phyloP scores from a whole-genome alignment of 2,113 vertebrate species.

The Sinocyclocheilus anshuiensis region DNA sequence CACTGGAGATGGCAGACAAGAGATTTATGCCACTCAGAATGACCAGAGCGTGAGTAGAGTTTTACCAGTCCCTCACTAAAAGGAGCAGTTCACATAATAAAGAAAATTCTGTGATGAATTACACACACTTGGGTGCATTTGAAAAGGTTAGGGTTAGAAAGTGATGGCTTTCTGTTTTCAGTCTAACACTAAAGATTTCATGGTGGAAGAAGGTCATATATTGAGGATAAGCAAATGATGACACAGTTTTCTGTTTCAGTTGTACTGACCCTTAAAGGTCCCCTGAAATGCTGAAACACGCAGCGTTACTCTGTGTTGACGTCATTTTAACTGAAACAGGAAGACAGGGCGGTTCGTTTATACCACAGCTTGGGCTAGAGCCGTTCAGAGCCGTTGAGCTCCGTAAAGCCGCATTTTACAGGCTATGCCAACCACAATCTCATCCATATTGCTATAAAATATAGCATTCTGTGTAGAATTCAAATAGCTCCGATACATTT shows the following conservation, averaged over 20 bases:
- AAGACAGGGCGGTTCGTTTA: too few relatives aligned
- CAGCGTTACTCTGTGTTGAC: too few relatives aligned
- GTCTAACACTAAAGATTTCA: neutral
- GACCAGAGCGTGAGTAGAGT: conserved; percentile 82
- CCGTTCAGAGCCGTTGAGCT: too few relatives aligned
- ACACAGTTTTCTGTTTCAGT: neutral
- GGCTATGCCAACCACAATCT: too few relatives aligned
- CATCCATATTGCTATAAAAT: too few relatives aligned
- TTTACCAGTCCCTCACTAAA: neutral
- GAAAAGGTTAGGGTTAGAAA: neutral
- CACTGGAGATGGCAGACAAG: conserved; percentile 70
- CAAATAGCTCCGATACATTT: too few relatives aligned
- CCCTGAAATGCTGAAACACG: too few relatives aligned
- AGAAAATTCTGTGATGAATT: neutral
- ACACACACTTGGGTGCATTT: neutral
- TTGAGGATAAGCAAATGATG: neutral
- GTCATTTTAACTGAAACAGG: too few relatives aligned
- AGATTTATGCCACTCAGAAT: conserved; percentile 82
- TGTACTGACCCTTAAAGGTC: neutral
- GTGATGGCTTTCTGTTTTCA: neutral
- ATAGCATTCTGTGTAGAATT: too few relatives aligned
- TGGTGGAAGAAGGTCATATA: neutral
- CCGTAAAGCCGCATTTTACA: too few relatives aligned
- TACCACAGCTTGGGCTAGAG: too few relatives aligned
- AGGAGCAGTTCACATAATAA: neutral